Conservation (phyloP, 2,888 invertebrate genomes). For the Ormyrus pomaceus region DNA sequence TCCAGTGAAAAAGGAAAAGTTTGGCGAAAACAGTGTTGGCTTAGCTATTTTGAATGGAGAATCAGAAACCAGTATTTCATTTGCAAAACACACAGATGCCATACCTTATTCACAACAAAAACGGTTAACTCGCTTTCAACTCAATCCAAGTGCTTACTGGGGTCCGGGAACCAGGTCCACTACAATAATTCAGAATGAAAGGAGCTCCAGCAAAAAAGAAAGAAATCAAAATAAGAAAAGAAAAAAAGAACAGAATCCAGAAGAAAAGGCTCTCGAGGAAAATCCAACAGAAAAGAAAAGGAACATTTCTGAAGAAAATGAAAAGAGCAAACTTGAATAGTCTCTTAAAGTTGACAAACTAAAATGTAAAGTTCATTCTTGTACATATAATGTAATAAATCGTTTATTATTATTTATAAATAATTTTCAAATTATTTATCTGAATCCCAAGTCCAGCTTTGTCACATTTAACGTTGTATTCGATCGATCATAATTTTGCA, state of each 20-base stretch:
- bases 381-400: conserved; percentile 33
- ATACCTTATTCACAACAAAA: conserved; percentile 87
- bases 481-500: no score
- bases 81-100: conserved; percentile 82
- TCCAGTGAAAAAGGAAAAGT: conserved; percentile 82
- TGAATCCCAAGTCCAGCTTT: no score
- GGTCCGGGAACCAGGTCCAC: conserved; percentile 91
- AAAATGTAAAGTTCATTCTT: conserved; percentile 8
- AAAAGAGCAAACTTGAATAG: neutral
- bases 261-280: conserved; percentile 13
- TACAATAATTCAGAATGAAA: conserved; percentile 77
- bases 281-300: conserved; percentile 35
- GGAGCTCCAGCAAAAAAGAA: conserved; percentile 54
- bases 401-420: no score
- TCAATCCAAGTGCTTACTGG: conserved; percentile 92
- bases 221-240: conserved; percentile 58
- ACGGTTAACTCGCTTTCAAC: conserved; percentile 87
- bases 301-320: conserved; percentile 10
- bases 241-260: conserved; percentile 56
- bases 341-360: neutral
- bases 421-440: no score
- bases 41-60: conserved; percentile 78
- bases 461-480: no score
- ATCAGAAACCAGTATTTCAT: conserved; percentile 76
- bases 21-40: conserved; percentile 77